Percentiles rank a stretch among this genome's conserved stretches.
Conservation (phyloP, 2,888 invertebrate species). For the Lymantria monacha region DNA sequence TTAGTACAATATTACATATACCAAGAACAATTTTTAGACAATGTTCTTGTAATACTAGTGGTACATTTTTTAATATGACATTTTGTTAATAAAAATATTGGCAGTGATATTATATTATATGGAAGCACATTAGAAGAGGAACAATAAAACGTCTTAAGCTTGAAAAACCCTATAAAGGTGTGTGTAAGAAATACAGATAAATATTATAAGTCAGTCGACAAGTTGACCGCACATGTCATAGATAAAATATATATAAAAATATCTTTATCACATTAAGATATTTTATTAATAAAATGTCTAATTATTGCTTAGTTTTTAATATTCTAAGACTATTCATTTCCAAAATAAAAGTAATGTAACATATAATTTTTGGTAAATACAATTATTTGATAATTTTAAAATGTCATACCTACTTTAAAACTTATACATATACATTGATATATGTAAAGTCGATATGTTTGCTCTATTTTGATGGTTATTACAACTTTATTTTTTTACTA, state of each 20-base stretch:
- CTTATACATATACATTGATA: neutral
- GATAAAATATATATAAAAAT: no score
- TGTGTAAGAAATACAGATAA: no score
- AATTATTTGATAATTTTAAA: constrained; percentile 18
- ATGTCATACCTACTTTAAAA: constrained; percentile 26
- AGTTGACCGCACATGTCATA: no score
- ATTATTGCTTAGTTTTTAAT: neutral
- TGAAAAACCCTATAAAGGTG: no score
- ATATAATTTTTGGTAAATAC: constrained; percentile 33
- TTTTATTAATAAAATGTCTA: no score
- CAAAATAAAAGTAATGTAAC: constrained; percentile 5
- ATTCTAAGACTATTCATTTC: neutral
- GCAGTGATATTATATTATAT: neutral
- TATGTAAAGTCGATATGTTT: neutral
- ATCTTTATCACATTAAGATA: no score
- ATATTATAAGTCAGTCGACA: no score
- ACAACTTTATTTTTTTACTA: neutral
- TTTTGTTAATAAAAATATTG: constrained; percentile 15
- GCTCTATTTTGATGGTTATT: neutral
- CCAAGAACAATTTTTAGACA: neutral
- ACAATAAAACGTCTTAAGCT: no score
- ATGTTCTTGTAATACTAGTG: constrained; percentile 13
- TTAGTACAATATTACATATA: constrained; percentile 8
- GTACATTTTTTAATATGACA: constrained; percentile 3
- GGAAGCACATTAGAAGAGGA: neutral